These are phyloP conservation scores for Urosaurus nigricauda DNA, from an alignment of 2,797 vertebrate genomes.

Conservation along the genomic window DNA sequence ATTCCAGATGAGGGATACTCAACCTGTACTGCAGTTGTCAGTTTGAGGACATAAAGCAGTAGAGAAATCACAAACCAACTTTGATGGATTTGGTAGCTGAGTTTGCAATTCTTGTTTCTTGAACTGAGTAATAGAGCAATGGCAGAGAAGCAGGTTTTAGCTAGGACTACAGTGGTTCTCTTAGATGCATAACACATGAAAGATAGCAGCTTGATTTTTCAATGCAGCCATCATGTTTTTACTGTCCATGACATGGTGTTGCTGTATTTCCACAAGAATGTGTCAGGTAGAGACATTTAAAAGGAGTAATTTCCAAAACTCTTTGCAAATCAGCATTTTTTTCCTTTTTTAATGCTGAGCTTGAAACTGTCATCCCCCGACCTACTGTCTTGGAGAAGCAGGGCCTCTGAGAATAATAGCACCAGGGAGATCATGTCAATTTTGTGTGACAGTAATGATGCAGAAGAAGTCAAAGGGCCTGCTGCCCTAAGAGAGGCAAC, in stretches of 20 bases:
- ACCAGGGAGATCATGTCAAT: slow-evolving; percentile 1
- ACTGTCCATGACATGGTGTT: background rate
- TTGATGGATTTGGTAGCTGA: background rate
- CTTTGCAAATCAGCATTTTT: slow-evolving; percentile 32
- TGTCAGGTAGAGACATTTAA: slow-evolving; percentile 35
- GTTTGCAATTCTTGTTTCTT: background rate
- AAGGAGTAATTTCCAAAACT: slow-evolving; percentile 23
- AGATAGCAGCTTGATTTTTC: slow-evolving; percentile 8
- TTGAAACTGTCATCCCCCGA: slow-evolving; percentile 10
- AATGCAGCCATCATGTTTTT: slow-evolving; percentile 3
- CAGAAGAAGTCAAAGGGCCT: slow-evolving; percentile 12
- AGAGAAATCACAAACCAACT: background rate
- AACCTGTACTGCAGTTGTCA: background rate
- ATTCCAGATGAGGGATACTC: no score
- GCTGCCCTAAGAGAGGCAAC: background rate
- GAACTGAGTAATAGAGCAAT: background rate
- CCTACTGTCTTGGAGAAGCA: slow-evolving; percentile 22
- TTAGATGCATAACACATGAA: slow-evolving; percentile 16
- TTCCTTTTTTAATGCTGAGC: slow-evolving; percentile 24
- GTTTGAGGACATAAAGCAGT: background rate
- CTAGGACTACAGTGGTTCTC: slow-evolving; percentile 11
- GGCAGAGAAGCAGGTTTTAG: background rate
- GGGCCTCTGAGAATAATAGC: slow-evolving; percentile 6
- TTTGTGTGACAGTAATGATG: background rate
- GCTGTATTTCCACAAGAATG: slow-evolving; percentile 6